Evolutionary conservation across 2,797 vertebrate genomes (phyloP), one percentile per base, ranked within the genome.

Genomic region (Huso huso): DNA sequence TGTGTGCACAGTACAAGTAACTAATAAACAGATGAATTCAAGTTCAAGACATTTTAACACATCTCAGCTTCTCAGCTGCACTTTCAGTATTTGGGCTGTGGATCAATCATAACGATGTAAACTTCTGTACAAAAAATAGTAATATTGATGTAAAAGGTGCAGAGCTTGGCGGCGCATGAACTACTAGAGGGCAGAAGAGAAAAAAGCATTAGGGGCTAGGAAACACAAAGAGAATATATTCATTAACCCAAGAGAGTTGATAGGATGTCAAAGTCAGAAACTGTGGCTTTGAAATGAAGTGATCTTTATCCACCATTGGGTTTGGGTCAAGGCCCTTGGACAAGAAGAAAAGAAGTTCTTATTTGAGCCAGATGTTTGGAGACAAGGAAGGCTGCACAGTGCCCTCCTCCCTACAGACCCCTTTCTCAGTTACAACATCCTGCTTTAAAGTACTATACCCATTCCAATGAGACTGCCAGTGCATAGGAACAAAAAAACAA

Each of bases 281-380:
- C 72, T 59, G 18, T 66, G 73, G 76, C 83, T 87, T 88, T 82
- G 83, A 85, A 88, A 90, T 86, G 76, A 81, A 69, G 84, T 85
- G 87, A 85, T 85, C 81, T 85, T 85, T 87, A 85, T 87, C 81
- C 83, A 79, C 76, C 75, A 78, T 86, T 81, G 81, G 82, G 84
- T 83, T 81, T 85, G 86, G 92, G 91, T 93, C 89, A 78, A 49
- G 82, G 90, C 88, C 86, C 85, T 74, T 65, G 78, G 80, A 79
- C 84, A 83, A 78, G 80, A 80, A 72, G 74, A 75, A 74, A 75
- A 81, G 79, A 81, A 70, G 18, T 73, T 79, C 80, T 88, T 87
- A 93, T 93, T 91, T 81, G 82, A 95, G 90, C 87, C 95, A 97
- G 94, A 95, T 97, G 94, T 95, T 91, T 73, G 73, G 78, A 83